phyloP scores from a whole-genome alignment of 2,888 invertebrate species.

The Trichopoda pennipes region DNA sequence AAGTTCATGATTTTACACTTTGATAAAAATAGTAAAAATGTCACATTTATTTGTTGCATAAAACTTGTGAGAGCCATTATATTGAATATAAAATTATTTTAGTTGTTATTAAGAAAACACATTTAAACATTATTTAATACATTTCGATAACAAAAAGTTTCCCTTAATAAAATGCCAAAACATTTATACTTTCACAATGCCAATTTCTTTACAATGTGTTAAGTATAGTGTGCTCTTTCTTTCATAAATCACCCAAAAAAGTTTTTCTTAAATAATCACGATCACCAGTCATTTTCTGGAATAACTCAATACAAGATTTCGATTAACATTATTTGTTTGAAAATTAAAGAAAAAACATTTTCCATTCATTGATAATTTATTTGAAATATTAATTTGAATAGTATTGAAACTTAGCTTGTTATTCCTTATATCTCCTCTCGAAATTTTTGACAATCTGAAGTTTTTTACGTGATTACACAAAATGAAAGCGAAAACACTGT shows the following conservation, averaged over 20 bases:
- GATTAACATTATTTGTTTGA: too few species aligned
- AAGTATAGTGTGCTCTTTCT: background rate
- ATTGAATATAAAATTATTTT: slow-evolving; percentile 53
- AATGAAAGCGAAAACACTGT: slow-evolving; percentile 16
- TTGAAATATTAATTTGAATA: too few species aligned
- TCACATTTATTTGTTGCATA: slow-evolving; percentile 35
- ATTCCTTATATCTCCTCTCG: slow-evolving; percentile 25
- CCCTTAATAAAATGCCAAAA: background rate
- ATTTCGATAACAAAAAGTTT: slow-evolving; percentile 20
- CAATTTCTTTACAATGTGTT: background rate
- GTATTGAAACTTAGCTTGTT: slow-evolving; percentile 22
- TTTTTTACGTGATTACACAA: slow-evolving; percentile 31
- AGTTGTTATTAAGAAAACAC: slow-evolving; percentile 57
- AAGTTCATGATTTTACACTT: slow-evolving; percentile 66
- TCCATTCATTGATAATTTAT: too few species aligned
- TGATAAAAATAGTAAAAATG: slow-evolving; percentile 66
- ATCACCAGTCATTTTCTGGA: background rate
- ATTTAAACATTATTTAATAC: slow-evolving; percentile 21
- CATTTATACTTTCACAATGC: background rate
- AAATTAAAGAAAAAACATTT: too few species aligned
- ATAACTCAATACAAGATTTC: too few species aligned
- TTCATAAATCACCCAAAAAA: too few species aligned
- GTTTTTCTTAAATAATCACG: too few species aligned
- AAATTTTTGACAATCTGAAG: slow-evolving; percentile 37
- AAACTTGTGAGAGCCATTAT: background rate